Base-by-base conservation (phyloP, 2,113 vertebrate genomes). In the Ophiodon elongatus region DNA sequence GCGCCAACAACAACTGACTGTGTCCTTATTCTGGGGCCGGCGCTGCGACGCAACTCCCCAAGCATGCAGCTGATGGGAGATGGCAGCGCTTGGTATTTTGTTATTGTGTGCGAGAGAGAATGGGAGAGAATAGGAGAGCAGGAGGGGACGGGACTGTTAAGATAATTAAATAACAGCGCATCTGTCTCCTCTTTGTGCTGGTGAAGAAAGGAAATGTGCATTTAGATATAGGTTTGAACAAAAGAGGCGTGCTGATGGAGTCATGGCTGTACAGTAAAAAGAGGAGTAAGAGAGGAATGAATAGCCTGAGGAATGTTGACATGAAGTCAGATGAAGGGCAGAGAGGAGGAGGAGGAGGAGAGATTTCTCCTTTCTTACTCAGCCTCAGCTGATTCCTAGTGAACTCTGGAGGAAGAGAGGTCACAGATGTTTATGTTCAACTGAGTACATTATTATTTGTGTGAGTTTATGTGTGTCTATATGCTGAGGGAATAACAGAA, bases 81-180 rank as follows among this genome's bases (percentile, higher is more conserved):
- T 84, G 91, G 91, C 88, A 88, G 88, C 15, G 80, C 91, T 84
- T 78, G 85, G 90, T 91, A 82, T 91, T 92, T 89, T 85, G 87
- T 85, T 86, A 86, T 88, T 92, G 86, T 91, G 85, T 74, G 57
- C 37, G 39, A 83, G 86, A 63, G 78, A 82, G 70, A 82, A 81
- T 68, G 37, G 66, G 56, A 79, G 64, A 52, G 72, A 65, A 85
- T 65, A 72, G 54, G 63, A 56, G 87, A 70, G 79, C 41, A 47
- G 85, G 82, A 87, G 84, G 83, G 73, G 77, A 83, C 50, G 83
- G 79, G 85, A 88, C 85, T 73, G 90, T 82, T 68, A 57, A 52
- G 83, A 83, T 37, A 72, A 80, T 66, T 76, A 83, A 35, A 86
- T 79, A 80, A 84, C 76, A 57, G 73, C 0, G 23, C 56, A 31